phyloP scores from a whole-genome alignment of 2,113 vertebrate species.

The Limanda limanda region DNA sequence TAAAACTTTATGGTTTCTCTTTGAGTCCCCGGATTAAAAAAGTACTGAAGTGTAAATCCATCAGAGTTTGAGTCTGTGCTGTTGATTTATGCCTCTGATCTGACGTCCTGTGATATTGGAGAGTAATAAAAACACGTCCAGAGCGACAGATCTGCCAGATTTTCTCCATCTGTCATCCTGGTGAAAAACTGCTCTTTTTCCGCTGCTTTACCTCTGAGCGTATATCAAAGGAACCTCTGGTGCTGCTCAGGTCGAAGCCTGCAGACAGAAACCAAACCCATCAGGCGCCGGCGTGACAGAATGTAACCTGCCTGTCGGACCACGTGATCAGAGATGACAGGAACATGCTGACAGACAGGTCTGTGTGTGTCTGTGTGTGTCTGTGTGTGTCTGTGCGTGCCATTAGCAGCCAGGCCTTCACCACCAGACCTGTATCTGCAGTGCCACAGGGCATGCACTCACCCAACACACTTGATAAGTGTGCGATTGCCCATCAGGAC shows the following conservation, averaged over 20 bases:
- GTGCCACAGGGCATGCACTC: conserved; percentile 11
- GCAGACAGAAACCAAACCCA: conserved; percentile 29
- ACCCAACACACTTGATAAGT: conserved; percentile 15
- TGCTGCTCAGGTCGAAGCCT: conserved; percentile 43
- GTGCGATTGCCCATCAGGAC: conserved; percentile 38
- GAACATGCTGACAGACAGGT: conserved; percentile 51
- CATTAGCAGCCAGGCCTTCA: neutral
- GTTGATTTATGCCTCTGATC: neutral
- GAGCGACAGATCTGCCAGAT: neutral
- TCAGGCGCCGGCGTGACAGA: conserved; percentile 32
- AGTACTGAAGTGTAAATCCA: neutral
- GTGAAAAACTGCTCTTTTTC: neutral
- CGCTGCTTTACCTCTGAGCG: neutral
- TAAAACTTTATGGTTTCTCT: neutral
- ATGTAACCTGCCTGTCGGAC: conserved; percentile 25
- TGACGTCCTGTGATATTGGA: neutral
- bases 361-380: neutral
- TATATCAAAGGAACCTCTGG: neutral
- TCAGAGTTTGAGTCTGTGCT: neutral
- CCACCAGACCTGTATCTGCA: conserved; percentile 12
- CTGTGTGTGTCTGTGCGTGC: neutral
- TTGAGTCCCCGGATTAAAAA: neutral
- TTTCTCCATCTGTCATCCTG: conserved; percentile 21
- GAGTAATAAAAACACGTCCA: conserved; percentile 1
- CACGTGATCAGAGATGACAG: conserved; percentile 48